These are phyloP conservation scores for Peromyscus californicus DNA, from an alignment of 2,113 vertebrate genomes.

Conservation along the genomic window DNA sequence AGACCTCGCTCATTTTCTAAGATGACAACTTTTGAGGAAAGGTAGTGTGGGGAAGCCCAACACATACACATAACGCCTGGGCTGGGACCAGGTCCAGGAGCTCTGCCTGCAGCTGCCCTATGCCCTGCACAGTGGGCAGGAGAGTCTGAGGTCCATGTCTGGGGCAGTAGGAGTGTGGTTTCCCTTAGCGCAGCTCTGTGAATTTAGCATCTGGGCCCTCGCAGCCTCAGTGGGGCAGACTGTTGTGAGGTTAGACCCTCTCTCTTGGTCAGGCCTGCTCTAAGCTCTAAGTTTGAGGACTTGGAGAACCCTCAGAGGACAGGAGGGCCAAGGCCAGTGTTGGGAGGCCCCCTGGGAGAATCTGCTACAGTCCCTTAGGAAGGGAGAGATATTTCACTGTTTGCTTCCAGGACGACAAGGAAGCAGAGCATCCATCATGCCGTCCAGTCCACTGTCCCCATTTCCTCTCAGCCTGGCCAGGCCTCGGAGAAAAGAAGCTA, in stretches of 20 bases:
- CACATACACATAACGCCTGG: neutral
- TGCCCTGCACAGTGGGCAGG: neutral
- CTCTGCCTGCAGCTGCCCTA: neutral
- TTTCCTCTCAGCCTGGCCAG: neutral
- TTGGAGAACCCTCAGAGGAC: neutral
- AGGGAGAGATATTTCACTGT: neutral
- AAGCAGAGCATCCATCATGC: neutral
- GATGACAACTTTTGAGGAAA: neutral
- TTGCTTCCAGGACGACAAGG: no score
- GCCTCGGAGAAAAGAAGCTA: neutral
- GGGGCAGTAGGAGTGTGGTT: neutral
- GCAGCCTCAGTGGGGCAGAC: rapidly evolving
- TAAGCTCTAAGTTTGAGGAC: neutral
- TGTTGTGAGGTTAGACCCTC: neutral
- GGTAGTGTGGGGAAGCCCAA: neutral
- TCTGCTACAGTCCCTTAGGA: neutral
- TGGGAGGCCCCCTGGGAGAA: neutral
- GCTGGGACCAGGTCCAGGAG: neutral
- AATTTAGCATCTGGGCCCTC: rapidly evolving
- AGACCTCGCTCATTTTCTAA: neutral
- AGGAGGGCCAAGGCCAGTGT: neutral
- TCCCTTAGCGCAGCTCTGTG: neutral
- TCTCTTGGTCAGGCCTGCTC: neutral
- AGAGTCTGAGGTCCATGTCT: neutral
- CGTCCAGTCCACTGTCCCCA: neutral